Conservation (phyloP, 2,113 vertebrate species). For the Furnarius figulus region DNA sequence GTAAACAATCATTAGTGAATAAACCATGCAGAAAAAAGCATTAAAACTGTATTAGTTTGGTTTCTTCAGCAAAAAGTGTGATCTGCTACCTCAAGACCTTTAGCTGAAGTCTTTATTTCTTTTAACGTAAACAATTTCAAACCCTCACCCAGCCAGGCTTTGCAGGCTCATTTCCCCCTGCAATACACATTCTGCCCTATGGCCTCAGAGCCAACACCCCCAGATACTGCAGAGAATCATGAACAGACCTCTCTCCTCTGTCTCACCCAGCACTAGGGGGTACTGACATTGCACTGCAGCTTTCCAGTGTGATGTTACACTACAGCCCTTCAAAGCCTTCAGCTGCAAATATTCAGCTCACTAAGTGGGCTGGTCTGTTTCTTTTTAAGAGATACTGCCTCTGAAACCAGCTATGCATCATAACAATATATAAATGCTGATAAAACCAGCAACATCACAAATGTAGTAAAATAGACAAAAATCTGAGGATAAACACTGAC, state of each 20-base stretch:
- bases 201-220: background rate
- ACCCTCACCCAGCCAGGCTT: background rate
- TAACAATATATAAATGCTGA: background rate
- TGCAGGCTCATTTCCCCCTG: background rate
- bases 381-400: background rate
- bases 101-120: background rate
- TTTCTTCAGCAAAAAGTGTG: background rate
- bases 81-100: background rate
- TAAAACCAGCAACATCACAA: background rate
- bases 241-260: background rate
- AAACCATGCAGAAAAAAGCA: background rate
- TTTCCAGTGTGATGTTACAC: background rate
- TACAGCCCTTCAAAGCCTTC: background rate
- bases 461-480: background rate
- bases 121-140: background rate
- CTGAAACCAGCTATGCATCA: background rate
- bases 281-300: background rate
- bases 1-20: background rate
- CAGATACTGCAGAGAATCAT: background rate
- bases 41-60: background rate
- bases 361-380: background rate
- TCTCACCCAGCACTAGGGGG: background rate
- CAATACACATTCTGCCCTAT: background rate
- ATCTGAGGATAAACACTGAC: background rate
- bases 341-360: background rate